Evolutionary conservation across 2,888 invertebrate species (phyloP).

Genomic region (Trissonchulus sp.): DNA sequence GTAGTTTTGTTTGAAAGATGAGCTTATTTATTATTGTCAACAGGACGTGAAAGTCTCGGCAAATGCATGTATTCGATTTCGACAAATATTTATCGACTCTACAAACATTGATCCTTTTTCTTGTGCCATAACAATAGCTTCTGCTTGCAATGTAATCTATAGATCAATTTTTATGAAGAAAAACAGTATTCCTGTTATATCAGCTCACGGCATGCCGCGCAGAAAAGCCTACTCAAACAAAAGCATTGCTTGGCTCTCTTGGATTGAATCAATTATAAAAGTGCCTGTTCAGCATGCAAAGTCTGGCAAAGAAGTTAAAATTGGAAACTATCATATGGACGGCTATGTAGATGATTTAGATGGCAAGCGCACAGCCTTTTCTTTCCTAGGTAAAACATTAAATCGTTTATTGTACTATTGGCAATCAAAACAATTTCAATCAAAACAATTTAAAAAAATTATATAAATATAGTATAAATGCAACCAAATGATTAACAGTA

Average conservation of each 20-base stretch:
- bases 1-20: background rate
- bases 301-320: slow-evolving; percentile 32
- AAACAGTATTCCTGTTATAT: background rate
- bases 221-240: background rate
- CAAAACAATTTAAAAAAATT: too few species aligned
- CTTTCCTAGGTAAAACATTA: too few species aligned
- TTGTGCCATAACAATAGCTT: slow-evolving; percentile 34
- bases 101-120: slow-evolving; percentile 33
- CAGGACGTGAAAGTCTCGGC: slow-evolving; percentile 36
- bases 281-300: background rate
- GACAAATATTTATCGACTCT: background rate
- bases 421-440: too few species aligned
- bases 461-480: too few species aligned
- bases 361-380: background rate
- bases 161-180: background rate
- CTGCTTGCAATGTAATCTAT: slow-evolving; percentile 16
- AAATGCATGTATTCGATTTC: background rate
- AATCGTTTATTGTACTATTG: too few species aligned
- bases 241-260: background rate
- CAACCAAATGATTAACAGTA: too few species aligned
- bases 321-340: slow-evolving; percentile 35
- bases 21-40: slow-evolving; percentile 34
- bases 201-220: background rate
- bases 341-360: slow-evolving; percentile 27
- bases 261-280: background rate